A percentile compares a stretch with the other conserved stretches of the same genome.
phyloP scores from a whole-genome alignment of 2,797 vertebrate species.

The Buphagus erythrorhynchus region DNA sequence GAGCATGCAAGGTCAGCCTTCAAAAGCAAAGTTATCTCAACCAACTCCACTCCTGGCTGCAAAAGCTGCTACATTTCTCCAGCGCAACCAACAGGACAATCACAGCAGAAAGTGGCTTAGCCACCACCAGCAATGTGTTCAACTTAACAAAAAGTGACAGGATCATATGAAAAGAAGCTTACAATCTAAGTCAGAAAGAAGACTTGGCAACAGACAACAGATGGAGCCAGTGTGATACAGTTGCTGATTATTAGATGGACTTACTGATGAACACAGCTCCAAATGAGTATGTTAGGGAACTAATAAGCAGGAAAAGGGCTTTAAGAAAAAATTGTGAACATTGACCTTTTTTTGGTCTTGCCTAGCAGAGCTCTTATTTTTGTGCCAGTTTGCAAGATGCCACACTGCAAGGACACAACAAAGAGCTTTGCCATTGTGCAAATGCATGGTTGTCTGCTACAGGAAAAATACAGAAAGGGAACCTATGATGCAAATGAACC shows the following conservation, averaged over 20 bases:
- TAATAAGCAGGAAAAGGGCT: not conserved
- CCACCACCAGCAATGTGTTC: not conserved
- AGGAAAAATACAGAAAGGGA: conserved; percentile 34
- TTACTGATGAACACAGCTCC: not conserved
- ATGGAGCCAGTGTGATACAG: not conserved
- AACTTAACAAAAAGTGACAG: conserved; percentile 22
- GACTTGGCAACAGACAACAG: conserved; percentile 38
- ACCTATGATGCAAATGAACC: conserved; percentile 35
- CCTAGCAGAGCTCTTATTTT: not conserved
- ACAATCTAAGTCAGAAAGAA: conserved; percentile 21
- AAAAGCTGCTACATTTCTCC: not conserved
- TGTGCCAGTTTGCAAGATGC: not conserved
- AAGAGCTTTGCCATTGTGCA: not conserved
- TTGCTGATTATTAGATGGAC: not conserved
- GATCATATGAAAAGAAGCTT: conserved; percentile 33
- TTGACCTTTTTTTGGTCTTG: not conserved
- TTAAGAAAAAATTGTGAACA: not conserved
- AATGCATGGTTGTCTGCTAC: not conserved
- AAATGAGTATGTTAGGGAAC: not conserved
- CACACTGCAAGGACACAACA: not conserved
- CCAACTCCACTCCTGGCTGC: not conserved
- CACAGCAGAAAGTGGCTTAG: not conserved
- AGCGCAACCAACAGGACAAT: not conserved
- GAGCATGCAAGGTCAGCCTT: not conserved
- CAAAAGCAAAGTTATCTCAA: not conserved